Conservation (phyloP, 2,113 vertebrate genomes). For the Cheilinus undulatus region DNA sequence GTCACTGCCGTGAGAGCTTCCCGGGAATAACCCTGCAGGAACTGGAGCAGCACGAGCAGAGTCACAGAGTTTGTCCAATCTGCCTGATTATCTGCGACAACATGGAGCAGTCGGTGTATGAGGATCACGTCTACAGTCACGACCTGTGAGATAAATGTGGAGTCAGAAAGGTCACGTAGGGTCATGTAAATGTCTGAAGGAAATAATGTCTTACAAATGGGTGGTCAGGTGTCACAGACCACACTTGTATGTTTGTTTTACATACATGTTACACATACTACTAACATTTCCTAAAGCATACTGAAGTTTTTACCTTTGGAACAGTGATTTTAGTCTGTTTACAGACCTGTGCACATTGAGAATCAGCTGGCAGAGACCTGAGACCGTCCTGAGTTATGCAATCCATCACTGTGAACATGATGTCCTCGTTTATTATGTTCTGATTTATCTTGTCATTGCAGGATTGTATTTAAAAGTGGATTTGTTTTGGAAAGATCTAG, state of each 20-base stretch:
- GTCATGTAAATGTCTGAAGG: background rate
- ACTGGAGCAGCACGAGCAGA: slow-evolving; percentile 78
- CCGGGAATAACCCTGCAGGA: slow-evolving; percentile 74
- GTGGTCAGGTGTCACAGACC: background rate
- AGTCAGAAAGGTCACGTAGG: too few species aligned
- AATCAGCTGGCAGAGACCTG: slow-evolving; percentile 6
- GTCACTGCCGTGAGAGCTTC: slow-evolving; percentile 78
- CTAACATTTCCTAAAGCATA: background rate
- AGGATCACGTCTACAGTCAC: slow-evolving; percentile 84
- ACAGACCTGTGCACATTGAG: background rate
- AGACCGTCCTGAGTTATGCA: background rate
- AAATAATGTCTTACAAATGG: background rate
- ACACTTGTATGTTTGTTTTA: background rate
- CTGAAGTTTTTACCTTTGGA: background rate
- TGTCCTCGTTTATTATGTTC: slow-evolving; percentile 12
- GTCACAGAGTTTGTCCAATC: slow-evolving; percentile 82
- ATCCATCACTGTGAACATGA: background rate
- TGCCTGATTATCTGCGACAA: slow-evolving; percentile 80
- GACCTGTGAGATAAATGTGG: slow-evolving; percentile 32
- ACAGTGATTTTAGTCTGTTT: background rate
- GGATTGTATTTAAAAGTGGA: background rate
- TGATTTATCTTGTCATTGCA: background rate
- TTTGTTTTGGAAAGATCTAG: background rate
- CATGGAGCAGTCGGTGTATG: slow-evolving; percentile 78
- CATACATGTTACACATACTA: background rate